phyloP scores from a whole-genome alignment of 1,140 invertebrate species.

The Campoletis sonorensis region DNA sequence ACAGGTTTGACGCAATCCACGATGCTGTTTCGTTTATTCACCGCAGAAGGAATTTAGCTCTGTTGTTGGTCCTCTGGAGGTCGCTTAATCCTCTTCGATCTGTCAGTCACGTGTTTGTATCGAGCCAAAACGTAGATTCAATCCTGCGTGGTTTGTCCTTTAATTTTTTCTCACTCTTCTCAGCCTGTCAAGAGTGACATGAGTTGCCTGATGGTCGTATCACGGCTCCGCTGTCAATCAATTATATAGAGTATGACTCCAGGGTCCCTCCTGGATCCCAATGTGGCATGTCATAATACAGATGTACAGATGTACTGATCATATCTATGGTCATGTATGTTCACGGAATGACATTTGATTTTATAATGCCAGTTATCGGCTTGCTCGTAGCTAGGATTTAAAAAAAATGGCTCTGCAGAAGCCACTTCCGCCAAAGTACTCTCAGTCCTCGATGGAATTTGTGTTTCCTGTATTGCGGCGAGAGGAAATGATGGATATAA shows the following conservation, averaged over 20 bases:
- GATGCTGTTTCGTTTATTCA: background rate
- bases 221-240: background rate
- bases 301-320: background rate
- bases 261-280: background rate
- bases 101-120: background rate
- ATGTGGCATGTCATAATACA: background rate
- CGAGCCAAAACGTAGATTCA: background rate
- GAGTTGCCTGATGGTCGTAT: background rate
- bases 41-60: background rate
- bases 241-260: background rate
- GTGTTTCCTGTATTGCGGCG: too few relatives aligned
- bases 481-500: too few relatives aligned
- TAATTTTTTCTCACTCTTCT: background rate
- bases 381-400: background rate
- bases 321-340: background rate
- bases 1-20: background rate
- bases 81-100: background rate
- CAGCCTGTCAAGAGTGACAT: background rate
- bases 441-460: too few relatives aligned
- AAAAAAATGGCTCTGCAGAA: background rate
- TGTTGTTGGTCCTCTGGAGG: background rate
- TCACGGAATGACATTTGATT: background rate
- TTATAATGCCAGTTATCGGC: too few relatives aligned
- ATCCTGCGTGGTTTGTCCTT: background rate
- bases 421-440: too few relatives aligned